phyloP scores from a whole-genome alignment of 2,113 vertebrate genomes.

The Nothobranchius kuhntae region DNA sequence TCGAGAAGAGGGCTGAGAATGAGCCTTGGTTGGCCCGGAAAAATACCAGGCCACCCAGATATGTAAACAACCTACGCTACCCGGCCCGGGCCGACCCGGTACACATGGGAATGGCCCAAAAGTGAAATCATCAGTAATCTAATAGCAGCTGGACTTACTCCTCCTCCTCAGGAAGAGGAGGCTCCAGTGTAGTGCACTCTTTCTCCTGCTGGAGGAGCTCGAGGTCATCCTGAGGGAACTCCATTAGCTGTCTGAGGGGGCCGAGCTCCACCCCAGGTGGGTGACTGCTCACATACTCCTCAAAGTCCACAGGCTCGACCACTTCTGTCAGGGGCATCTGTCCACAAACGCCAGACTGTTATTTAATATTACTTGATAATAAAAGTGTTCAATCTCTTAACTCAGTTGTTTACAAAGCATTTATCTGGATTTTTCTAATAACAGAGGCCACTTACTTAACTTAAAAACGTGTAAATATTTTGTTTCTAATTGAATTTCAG shows the following conservation, averaged over 20 bases:
- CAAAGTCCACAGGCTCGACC: constrained; percentile 88
- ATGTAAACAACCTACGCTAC: no score
- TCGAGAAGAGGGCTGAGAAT: no score
- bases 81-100: no score
- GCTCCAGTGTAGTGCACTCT: constrained; percentile 87
- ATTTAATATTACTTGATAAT: no score
- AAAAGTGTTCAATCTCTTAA: no score
- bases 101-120: not conserved
- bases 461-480: no score
- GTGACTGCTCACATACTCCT: constrained; percentile 86
- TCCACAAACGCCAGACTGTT: constrained; percentile 29
- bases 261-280: constrained; percentile 82
- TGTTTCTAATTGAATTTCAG: no score
- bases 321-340: constrained; percentile 89
- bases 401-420: no score
- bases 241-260: constrained; percentile 83
- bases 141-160: constrained; percentile 68
- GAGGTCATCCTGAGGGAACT: constrained; percentile 88
- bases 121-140: constrained; percentile 15
- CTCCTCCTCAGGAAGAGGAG: constrained; percentile 84
- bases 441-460: no score
- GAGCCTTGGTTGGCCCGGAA: no score
- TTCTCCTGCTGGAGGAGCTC: constrained; percentile 85
- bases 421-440: no score
- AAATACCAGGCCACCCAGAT: no score